phyloP scores from a whole-genome alignment of 2,113 vertebrate species.

The Acinonyx jubatus region DNA sequence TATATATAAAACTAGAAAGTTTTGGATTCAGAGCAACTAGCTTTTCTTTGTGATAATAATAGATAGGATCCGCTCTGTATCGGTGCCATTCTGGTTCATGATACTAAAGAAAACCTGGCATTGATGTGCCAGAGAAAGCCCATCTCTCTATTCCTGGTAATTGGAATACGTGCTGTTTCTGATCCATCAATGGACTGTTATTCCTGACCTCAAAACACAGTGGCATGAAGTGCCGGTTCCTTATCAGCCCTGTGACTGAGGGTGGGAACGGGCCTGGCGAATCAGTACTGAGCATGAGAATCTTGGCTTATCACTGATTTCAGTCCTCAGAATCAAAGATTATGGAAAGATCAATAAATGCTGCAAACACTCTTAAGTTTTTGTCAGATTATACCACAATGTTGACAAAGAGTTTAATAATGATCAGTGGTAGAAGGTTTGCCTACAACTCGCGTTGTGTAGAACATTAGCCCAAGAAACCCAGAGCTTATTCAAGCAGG shows the following conservation, averaged over 20 bases:
- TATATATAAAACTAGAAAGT: background rate
- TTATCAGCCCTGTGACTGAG: background rate
- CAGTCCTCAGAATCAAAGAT: background rate
- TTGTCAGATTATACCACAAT: background rate
- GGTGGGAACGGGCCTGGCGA: background rate
- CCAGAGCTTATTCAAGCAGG: background rate
- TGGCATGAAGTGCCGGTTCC: background rate
- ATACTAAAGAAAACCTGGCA: background rate
- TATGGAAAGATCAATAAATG: background rate
- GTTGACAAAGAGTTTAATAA: background rate
- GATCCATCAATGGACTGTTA: background rate
- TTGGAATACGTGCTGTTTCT: background rate
- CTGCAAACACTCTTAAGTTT: background rate
- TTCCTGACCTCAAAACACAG: background rate
- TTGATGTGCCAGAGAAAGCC: background rate
- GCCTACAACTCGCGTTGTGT: background rate
- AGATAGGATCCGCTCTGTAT: background rate
- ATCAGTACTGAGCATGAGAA: background rate
- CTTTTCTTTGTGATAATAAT: background rate
- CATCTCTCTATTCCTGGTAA: background rate
- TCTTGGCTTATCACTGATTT: background rate
- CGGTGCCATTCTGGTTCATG: background rate
- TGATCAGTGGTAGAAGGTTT: background rate
- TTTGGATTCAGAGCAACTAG: slow-evolving; percentile 16
- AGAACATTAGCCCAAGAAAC: background rate